A percentile compares a stretch with the other conserved stretches of the same genome.
These are phyloP conservation scores for Drosophila cognata DNA, from an alignment of 2,888 invertebrate genomes.

Conservation along the genomic window DNA sequence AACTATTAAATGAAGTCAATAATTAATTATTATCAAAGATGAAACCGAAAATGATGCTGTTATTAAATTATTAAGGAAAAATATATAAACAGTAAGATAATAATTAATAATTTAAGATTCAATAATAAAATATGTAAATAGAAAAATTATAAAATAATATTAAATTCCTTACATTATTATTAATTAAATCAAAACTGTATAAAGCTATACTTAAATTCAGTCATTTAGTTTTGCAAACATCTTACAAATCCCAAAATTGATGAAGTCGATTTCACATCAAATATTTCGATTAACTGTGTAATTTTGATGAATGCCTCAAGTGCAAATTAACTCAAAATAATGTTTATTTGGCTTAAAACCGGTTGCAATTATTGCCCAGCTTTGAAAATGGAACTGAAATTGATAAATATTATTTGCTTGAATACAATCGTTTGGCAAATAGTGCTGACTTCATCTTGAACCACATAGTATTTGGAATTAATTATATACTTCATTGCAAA, in stretches of 20 bases:
- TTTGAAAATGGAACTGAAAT: neutral
- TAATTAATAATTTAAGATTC: neutral
- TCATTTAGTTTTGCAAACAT: neutral
- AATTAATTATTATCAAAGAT: neutral
- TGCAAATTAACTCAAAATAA: neutral
- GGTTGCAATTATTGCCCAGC: neutral
- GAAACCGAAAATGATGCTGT: neutral
- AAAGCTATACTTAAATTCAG: neutral
- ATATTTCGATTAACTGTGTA: neutral
- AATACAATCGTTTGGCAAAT: neutral
- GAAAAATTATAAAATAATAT: neutral
- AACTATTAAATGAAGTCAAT: neutral
- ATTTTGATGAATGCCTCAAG: neutral
- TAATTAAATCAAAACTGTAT: too few species aligned
- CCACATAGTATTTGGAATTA: constrained; percentile 30
- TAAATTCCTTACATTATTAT: neutral
- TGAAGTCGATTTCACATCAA: neutral
- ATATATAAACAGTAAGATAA: neutral
- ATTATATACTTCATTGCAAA: constrained; percentile 32
- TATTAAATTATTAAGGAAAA: neutral
- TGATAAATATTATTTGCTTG: neutral
- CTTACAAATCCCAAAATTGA: neutral
- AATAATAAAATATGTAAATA: neutral
- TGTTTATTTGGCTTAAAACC: neutral
- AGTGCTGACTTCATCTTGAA: neutral